A percentile compares a stretch with the other conserved stretches of the same genome.
These are phyloP conservation scores for Ferdinandea cuprea DNA, from an alignment of 2,888 invertebrate genomes.

Conservation along the genomic window DNA sequence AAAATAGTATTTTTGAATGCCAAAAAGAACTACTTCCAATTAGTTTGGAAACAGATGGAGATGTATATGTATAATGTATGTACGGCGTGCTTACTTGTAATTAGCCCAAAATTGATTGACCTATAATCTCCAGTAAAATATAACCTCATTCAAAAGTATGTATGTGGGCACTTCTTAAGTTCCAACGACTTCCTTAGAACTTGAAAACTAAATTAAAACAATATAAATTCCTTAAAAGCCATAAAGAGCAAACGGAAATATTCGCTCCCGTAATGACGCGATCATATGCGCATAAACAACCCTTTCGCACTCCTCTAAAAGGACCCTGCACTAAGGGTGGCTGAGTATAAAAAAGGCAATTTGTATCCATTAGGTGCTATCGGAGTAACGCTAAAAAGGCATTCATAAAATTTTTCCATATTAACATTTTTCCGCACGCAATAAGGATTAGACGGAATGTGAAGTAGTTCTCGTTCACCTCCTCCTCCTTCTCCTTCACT, in stretches of 20 bases:
- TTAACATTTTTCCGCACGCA: constrained; percentile 74
- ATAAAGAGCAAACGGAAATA: constrained; percentile 68
- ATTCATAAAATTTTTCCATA: constrained; percentile 73
- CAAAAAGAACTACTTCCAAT: too few species aligned
- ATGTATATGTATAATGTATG: too few species aligned
- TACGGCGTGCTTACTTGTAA: background rate
- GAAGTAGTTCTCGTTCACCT: constrained; percentile 3
- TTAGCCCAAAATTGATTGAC: constrained; percentile 34
- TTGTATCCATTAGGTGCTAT: constrained; percentile 74
- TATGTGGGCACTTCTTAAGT: constrained; percentile 22
- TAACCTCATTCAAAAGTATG: constrained; percentile 17
- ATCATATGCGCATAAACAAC: constrained; percentile 72
- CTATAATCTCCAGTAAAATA: constrained; percentile 7
- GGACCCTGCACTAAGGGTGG: constrained; percentile 27
- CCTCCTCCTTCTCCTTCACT: background rate
- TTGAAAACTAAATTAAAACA: constrained; percentile 47
- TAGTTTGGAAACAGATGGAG: too few species aligned
- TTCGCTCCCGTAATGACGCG: constrained; percentile 71
- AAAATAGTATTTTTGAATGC: too few species aligned
- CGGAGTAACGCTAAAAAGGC: constrained; percentile 74
- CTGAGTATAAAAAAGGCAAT: constrained; percentile 60
- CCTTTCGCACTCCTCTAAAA: constrained; percentile 57
- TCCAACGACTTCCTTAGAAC: constrained; percentile 55
- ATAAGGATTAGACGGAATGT: constrained; percentile 70
- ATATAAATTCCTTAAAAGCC: constrained; percentile 58